Percentiles rank a stretch among this genome's conserved stretches.
phyloP scores from a whole-genome alignment of 2,888 invertebrate species.

The Metopia argyrocephala region DNA sequence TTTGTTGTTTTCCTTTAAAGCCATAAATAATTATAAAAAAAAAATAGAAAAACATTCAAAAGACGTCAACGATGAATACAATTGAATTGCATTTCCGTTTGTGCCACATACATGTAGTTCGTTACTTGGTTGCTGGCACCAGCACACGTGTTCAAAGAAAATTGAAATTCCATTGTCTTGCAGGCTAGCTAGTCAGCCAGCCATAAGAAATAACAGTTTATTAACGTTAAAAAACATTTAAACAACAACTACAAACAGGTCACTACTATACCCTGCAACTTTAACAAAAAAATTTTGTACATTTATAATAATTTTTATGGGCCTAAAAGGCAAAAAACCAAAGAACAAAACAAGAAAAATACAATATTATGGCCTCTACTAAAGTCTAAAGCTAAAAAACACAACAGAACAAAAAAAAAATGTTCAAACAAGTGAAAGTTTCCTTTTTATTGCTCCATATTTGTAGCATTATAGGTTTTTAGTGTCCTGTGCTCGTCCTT shows the following conservation, averaged over 20 bases:
- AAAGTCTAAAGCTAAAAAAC: neutral
- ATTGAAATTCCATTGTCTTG: conserved; percentile 17
- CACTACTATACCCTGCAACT: too few relatives aligned
- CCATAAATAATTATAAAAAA: neutral
- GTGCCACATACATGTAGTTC: conserved; percentile 69
- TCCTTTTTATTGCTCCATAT: neutral
- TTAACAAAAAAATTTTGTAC: too few relatives aligned
- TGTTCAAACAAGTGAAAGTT: neutral
- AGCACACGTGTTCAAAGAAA: neutral
- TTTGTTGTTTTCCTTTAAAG: neutral
- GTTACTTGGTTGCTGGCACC: neutral
- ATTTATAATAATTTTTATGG: neutral
- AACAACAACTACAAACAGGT: too few relatives aligned
- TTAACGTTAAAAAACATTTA: neutral
- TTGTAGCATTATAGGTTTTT: neutral
- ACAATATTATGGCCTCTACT: neutral
- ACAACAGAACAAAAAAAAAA: neutral
- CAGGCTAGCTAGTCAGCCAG: too few relatives aligned
- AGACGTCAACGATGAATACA: conserved; percentile 59
- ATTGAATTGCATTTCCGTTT: conserved; percentile 77
- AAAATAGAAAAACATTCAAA: conserved; percentile 20
- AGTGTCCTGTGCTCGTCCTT: neutral
- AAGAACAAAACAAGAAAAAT: too few relatives aligned
- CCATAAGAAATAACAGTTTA: neutral
- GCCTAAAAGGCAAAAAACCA: too few relatives aligned